Conservation (phyloP, 2,113 vertebrate genomes). For the Falco punctatus region DNA sequence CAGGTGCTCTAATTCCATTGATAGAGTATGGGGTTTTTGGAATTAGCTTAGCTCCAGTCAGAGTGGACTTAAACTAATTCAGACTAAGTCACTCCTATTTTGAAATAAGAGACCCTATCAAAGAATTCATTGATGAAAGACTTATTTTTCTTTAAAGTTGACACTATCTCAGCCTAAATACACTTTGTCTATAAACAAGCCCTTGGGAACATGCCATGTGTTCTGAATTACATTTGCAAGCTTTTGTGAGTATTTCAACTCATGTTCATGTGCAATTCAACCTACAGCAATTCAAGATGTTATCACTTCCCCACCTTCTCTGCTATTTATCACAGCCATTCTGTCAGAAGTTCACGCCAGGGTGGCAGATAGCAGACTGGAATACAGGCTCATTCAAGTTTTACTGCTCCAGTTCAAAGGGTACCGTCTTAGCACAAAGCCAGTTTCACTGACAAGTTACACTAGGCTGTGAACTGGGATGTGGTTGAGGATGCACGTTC, state of each 20-base stretch:
- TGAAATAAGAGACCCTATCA: neutral
- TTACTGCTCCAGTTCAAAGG: neutral
- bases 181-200: conserved; percentile 8
- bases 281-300: neutral
- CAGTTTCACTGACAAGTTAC: neutral
- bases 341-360: neutral
- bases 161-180: neutral
- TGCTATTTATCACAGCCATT: neutral
- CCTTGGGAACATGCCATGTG: neutral
- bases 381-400: neutral
- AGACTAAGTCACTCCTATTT: neutral
- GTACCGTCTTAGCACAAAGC: neutral
- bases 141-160: conserved; percentile 13
- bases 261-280: conserved; percentile 1
- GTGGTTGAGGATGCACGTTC: neutral
- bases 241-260: conserved; percentile 6
- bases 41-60: neutral
- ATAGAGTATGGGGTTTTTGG: neutral
- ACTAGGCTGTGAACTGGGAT: neutral
- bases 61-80: neutral
- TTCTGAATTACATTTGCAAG: conserved; percentile 17
- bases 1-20: neutral
- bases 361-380: neutral
- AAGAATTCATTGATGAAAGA: neutral
- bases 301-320: neutral